Evolutionary conservation across 2,113 vertebrate genomes (phyloP), one percentile per base, ranked within the genome.

Genomic region (Tetraodon nigroviridis): DNA sequence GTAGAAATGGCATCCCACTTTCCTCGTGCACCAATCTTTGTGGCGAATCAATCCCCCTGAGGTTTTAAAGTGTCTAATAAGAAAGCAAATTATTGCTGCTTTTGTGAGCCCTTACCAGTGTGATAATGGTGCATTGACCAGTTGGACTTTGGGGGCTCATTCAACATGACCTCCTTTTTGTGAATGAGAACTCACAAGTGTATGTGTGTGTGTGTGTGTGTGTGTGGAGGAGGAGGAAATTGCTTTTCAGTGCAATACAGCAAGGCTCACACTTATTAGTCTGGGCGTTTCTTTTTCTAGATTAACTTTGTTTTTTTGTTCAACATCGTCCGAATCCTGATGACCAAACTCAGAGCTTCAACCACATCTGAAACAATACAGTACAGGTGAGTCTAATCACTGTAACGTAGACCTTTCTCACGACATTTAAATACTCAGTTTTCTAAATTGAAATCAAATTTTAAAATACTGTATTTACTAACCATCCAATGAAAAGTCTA

Each of bases 241-340:
- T 54, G 12, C 17, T 44, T 16, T 51, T 42, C 52, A 61, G 7
- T 12, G 22, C 7, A 45, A 29, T 24, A 14, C n/a, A 20, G 49
- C 51, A 64, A 21, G 42, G 6, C 41, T 48, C 16, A 10, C 18
- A 44, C 37, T 64, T 51, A 65, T 58, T 41, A 44, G 20, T 47
- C 3, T 58, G 8, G 51, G 10, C 73, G 1, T 45, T 19, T 60
- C 16, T 32, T 61, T 18, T 50, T 82, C n/a, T 76, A 99, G 96
- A 95, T 98, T 73, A 99, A 99, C 79, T 99, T 99, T 86, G 89
- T 99, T 71, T 99, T 99, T 86, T 92, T 99, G 5, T 99, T 99
- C 90, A 99, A 99, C 90, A 99, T 99, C 44, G 94, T 99, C 55
- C 89, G 95, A 78, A 99, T 99, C 77, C 90, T 99, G 19, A 98